Conservation (phyloP, 2,888 invertebrate species). For the Agrochola circellaris region DNA sequence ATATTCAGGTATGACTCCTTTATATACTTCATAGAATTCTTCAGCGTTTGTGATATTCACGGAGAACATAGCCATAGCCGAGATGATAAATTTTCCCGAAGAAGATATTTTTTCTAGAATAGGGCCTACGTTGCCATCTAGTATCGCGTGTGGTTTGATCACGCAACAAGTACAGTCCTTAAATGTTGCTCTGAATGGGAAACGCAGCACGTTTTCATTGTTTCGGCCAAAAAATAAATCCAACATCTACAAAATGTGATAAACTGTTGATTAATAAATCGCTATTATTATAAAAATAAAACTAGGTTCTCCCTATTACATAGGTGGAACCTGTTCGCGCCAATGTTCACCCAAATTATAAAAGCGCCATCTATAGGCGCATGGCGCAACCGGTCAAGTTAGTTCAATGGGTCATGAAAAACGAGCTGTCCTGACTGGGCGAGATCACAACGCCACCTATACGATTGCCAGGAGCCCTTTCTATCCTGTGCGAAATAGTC, state of each 20-base stretch:
- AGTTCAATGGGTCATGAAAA: background rate
- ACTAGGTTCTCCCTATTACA: background rate
- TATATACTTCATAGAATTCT: slow-evolving; percentile 98
- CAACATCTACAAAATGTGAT: slow-evolving; percentile 74
- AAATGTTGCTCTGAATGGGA: slow-evolving; percentile 89
- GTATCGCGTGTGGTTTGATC: slow-evolving; percentile 97
- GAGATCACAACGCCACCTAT: too few species aligned
- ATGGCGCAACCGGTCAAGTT: background rate
- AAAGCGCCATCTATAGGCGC: slow-evolving; percentile 2
- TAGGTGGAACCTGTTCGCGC: background rate
- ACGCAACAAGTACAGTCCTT: slow-evolving; percentile 94
- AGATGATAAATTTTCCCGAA: slow-evolving; percentile 93
- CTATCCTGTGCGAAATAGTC: too few species aligned
- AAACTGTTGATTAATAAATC: background rate
- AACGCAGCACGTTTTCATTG: slow-evolving; percentile 74
- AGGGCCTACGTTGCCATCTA: slow-evolving; percentile 93
- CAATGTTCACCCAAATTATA: background rate
- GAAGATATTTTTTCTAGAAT: slow-evolving; percentile 94
- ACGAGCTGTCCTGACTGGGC: too few species aligned
- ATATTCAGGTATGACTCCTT: slow-evolving; percentile 95
- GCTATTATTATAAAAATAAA: background rate
- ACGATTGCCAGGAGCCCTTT: too few species aligned
- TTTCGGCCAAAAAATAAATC: slow-evolving; percentile 83
- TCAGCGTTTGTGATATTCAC: slow-evolving; percentile 95
- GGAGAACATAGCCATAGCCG: slow-evolving; percentile 95